Conservation (phyloP, 1,140 invertebrate species). For the Elymnias hypermnestra region DNA sequence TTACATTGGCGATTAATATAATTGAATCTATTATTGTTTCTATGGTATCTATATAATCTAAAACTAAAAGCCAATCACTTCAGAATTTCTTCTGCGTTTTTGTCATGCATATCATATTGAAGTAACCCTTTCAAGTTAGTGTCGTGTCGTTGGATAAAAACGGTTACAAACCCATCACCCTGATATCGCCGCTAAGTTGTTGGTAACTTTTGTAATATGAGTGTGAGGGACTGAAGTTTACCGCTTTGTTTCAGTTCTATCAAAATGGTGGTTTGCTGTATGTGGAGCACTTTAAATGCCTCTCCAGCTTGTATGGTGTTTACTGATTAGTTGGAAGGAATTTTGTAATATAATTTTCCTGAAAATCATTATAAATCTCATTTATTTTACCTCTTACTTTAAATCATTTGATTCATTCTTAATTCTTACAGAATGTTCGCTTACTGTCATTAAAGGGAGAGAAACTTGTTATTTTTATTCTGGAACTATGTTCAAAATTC, state of each 20-base stretch:
- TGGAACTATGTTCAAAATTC: slow-evolving; percentile 1
- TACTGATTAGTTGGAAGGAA: slow-evolving; percentile 34
- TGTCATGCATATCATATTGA: too few species aligned
- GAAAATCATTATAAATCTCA: too few species aligned
- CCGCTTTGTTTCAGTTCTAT: slow-evolving; percentile 35
- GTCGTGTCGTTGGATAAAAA: not conserved
- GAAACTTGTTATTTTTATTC: too few species aligned
- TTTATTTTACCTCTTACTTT: too few species aligned
- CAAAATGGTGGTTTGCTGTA: slow-evolving; percentile 37
- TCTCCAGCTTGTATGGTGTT: slow-evolving; percentile 32
- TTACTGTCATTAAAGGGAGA: too few species aligned
- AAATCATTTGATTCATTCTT: too few species aligned
- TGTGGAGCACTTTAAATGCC: slow-evolving; percentile 28
- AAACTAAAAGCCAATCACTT: too few species aligned
- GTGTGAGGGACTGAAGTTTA: slow-evolving; percentile 38
- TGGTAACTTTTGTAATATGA: slow-evolving; percentile 62
- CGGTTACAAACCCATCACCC: not conserved
- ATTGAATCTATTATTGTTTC: too few species aligned
- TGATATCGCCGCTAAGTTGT: slow-evolving; percentile 45
- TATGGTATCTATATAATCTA: too few species aligned
- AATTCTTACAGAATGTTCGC: too few species aligned
- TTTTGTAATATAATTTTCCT: slow-evolving; percentile 42
- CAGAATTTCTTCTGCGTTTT: too few species aligned
- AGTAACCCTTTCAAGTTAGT: not conserved
- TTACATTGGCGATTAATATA: too few species aligned